These are phyloP conservation scores for Troides aeacus DNA, from an alignment of 2,888 invertebrate genomes.

Conservation along the genomic window DNA sequence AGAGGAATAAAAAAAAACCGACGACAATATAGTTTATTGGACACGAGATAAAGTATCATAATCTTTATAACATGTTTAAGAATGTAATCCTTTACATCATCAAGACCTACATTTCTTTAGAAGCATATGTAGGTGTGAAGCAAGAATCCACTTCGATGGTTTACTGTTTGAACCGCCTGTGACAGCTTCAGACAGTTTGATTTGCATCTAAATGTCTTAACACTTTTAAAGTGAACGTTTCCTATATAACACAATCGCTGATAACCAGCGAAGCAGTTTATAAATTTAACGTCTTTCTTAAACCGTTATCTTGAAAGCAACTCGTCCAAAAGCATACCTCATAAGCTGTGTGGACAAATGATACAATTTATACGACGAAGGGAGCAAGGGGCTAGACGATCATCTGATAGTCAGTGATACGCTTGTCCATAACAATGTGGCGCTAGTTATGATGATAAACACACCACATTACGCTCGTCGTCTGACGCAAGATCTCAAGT, in stretches of 20 bases:
- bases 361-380: too few relatives aligned
- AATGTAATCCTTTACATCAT: neutral
- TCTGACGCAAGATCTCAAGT: too few relatives aligned
- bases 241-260: neutral
- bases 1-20: neutral
- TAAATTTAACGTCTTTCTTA: neutral
- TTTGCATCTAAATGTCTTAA: slow-evolving; percentile 26
- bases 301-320: neutral
- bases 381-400: too few relatives aligned
- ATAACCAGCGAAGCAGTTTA: slow-evolving; percentile 5
- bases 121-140: slow-evolving; percentile 16
- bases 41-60: neutral
- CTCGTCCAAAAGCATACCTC: too few relatives aligned
- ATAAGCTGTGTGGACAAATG: too few relatives aligned
- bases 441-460: too few relatives aligned
- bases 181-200: slow-evolving; percentile 10
- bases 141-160: slow-evolving; percentile 9
- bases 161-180: slow-evolving; percentile 7
- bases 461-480: too few relatives aligned
- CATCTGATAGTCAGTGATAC: too few relatives aligned
- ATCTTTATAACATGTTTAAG: slow-evolving; percentile 1
- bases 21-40: neutral
- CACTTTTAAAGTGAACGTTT: slow-evolving; percentile 1
- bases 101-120: slow-evolving; percentile 4
- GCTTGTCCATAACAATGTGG: too few relatives aligned